These are phyloP conservation scores for Mormoops blainvillei DNA, from an alignment of 2,113 vertebrate genomes.

Conservation along the genomic window DNA sequence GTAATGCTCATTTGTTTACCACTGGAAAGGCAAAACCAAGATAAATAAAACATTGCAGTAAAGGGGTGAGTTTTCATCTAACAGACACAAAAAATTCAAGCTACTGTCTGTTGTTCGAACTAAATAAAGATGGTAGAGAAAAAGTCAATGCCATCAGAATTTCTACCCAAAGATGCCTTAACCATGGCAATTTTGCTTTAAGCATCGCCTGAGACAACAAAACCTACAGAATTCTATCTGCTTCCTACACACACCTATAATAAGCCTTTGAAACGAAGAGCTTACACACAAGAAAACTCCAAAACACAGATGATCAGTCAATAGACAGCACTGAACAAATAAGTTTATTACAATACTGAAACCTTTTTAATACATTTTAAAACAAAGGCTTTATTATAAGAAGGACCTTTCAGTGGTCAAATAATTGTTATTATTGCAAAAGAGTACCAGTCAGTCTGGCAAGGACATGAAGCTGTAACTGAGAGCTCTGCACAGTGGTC, in stretches of 20 bases:
- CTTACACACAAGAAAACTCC: neutral
- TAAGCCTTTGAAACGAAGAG: neutral
- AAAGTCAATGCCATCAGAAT: neutral
- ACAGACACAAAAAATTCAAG: conserved; percentile 65
- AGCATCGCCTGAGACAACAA: conserved; percentile 2
- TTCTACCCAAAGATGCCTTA: conserved; percentile 60
- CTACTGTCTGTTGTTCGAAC: conserved; percentile 57
- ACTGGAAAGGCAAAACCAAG: conserved; percentile 37
- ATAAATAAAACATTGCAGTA: conserved; percentile 47
- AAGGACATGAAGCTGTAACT: neutral
- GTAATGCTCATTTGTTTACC: conserved; percentile 58
- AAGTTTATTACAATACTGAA: neutral
- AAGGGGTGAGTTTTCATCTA: conserved; percentile 46
- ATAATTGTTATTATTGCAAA: conserved; percentile 11
- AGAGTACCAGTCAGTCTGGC: neutral
- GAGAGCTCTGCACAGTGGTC: neutral
- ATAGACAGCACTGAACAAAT: neutral
- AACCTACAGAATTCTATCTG: neutral
- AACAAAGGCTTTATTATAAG: neutral
- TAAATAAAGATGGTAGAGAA: conserved; percentile 16
- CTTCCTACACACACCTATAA: neutral
- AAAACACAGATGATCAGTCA: neutral
- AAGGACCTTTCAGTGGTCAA: conserved; percentile 18
- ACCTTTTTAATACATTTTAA: neutral
- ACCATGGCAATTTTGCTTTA: conserved; percentile 52